Evolutionary conservation across 2,888 invertebrate genomes (phyloP), one percentile per base, ranked within the genome.

Genomic region (Lagria hirta): DNA sequence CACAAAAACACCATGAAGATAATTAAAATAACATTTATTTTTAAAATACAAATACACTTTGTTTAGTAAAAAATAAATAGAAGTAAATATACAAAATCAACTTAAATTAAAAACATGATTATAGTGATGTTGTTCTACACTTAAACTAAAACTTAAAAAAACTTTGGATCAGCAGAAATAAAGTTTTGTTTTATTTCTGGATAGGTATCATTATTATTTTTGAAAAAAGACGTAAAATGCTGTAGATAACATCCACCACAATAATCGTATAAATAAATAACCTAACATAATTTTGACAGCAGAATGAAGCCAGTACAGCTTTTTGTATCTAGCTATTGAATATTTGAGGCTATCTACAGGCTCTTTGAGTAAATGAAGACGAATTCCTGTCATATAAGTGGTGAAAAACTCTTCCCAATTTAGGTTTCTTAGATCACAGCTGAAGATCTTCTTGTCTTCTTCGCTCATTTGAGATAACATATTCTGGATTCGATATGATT

Each of bases 291-390:
- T 14, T 24, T 37, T 41, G 7, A 49, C 42, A 6, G 12, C 14
- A 20, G 32, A 24, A 23, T 49, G 49, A n/a, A 30, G 27, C 43
- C 40, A 41, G 10, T 45, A 49, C 14, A 49, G 27, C 64, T 59
- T 58, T 7, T 32, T 58, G 60, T 59, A 66, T 43, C 45, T 58
- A 5, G 42, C 48, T 35, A 14, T 50, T 2, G 84, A 85, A 3
- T 76, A 73, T 3, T 82, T 78, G 32, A 89, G 64, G 0, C 83
- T 83, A 33, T 79, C 78, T 10, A 84, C 75, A 48, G 83, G 81
- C 57, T 95, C 93, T 62, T 91, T 89, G 51, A 90, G 77, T 36
- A 94, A 69, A 64, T 85, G 88, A 23, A 81, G 69, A 42, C 92
- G 75, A 38, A 90, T 79, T 1, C 95, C 95, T 29, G 74, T 73